These are phyloP conservation scores for Rhysida immarginata DNA, from an alignment of 1,140 invertebrate species.

Conservation along the genomic window DNA sequence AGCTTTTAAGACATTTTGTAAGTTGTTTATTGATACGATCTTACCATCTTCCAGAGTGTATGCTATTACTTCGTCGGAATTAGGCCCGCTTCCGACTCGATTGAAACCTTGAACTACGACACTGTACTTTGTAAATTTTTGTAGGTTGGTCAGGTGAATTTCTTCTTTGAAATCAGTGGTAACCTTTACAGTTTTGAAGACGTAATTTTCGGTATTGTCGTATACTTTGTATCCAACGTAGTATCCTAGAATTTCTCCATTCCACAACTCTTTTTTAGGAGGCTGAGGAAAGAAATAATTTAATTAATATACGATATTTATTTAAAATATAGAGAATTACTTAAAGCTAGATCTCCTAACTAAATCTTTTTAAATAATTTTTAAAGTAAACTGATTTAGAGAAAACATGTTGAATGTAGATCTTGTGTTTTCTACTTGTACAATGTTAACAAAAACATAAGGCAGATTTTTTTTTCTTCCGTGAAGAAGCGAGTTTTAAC, in stretches of 20 bases:
- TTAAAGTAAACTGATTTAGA: no score
- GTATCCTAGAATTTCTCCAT: constrained; percentile 56
- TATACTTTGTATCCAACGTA: constrained; percentile 39
- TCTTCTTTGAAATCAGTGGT: constrained; percentile 12
- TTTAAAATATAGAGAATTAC: no score
- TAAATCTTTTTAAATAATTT: no score
- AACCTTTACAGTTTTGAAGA: constrained; percentile 6
- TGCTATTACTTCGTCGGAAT: constrained; percentile 51
- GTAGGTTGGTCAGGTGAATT: constrained; percentile 17
- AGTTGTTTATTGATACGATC: neutral
- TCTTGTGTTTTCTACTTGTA: no score
- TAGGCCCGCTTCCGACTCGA: constrained; percentile 43
- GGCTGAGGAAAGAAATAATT: no score
- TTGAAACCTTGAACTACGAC: constrained; percentile 31
- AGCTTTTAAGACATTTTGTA: neutral
- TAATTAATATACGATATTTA: no score
- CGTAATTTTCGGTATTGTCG: constrained; percentile 15
- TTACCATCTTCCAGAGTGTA: constrained; percentile 69
- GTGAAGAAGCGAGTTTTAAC: no score
- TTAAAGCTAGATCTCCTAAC: no score
- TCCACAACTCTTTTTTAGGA: constrained; percentile 45
- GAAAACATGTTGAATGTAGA: no score
- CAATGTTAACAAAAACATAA: no score
- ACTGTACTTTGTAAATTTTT: constrained; percentile 26
- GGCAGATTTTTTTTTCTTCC: no score